phyloP scores from a whole-genome alignment of 2,797 vertebrate species.

The Arrhamphus sclerolepis region DNA sequence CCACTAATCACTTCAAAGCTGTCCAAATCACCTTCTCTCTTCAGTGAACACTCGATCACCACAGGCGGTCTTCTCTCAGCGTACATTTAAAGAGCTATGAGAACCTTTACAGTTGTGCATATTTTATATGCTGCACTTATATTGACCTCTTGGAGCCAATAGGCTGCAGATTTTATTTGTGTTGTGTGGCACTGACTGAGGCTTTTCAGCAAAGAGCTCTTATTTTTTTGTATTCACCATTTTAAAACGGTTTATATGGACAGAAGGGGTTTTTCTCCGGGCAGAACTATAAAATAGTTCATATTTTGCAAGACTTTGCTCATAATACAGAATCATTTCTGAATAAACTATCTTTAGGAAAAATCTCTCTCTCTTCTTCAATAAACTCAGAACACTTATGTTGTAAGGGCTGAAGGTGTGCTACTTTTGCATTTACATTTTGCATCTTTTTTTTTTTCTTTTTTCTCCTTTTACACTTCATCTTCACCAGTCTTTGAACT shows the following conservation, averaged over 20 bases:
- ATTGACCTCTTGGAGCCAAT: slow-evolving; percentile 4
- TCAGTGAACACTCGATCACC: slow-evolving; percentile 4
- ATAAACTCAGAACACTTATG: background rate
- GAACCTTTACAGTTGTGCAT: slow-evolving; percentile 26
- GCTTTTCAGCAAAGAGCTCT: background rate
- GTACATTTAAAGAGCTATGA: slow-evolving; percentile 10
- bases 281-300: background rate
- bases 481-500: background rate
- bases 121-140: slow-evolving; percentile 33
- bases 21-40: slow-evolving; percentile 13
- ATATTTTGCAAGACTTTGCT: background rate
- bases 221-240: background rate
- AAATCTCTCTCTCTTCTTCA: background rate
- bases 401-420: background rate
- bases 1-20: slow-evolving; percentile 50
- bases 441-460: background rate
- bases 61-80: background rate
- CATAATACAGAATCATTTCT: background rate
- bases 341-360: no score
- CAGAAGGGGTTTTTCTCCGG: background rate
- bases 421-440: no score
- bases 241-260: background rate
- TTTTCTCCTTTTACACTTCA: slow-evolving; percentile 2
- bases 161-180: background rate
- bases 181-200: no score